Conservation (phyloP, 2,888 invertebrate species). For the Drosophila formosana region DNA sequence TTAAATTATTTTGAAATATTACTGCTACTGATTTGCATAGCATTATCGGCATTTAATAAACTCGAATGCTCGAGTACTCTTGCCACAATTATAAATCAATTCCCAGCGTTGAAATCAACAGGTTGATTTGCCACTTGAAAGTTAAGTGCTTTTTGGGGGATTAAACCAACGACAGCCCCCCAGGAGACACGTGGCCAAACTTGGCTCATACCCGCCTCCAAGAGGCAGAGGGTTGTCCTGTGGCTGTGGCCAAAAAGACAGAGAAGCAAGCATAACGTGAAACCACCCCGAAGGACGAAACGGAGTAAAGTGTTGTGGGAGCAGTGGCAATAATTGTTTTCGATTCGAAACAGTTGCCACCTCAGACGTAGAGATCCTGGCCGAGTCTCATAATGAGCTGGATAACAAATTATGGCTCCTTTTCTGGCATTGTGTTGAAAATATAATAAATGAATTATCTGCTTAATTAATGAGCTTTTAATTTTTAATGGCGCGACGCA, state of each 20-base stretch:
- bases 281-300: constrained; percentile 35
- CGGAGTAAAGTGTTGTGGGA: constrained; percentile 4
- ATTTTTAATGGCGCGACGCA: constrained; percentile 80
- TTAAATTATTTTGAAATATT: background rate
- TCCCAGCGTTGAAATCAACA: constrained; percentile 50
- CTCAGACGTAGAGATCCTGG: constrained; percentile 35
- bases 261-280: background rate
- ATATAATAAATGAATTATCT: constrained; percentile 84
- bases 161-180: constrained; percentile 56
- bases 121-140: constrained; percentile 55
- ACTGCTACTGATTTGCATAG: background rate
- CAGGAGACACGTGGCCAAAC: constrained; percentile 61
- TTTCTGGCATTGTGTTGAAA: constrained; percentile 79
- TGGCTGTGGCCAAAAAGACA: background rate
- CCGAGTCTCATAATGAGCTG: constrained; percentile 66
- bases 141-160: constrained; percentile 69
- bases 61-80: background rate
- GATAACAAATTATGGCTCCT: constrained; percentile 71
- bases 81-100: constrained; percentile 32
- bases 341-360: constrained; percentile 73
- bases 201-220: constrained; percentile 26
- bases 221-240: background rate
- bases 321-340: constrained; percentile 73
- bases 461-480: constrained; percentile 84
- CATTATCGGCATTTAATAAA: background rate